A percentile compares a stretch with the other conserved stretches of the same genome.
Evolutionary conservation across 2,888 invertebrate genomes (phyloP).

Genomic region (Neoascia interrupta): DNA sequence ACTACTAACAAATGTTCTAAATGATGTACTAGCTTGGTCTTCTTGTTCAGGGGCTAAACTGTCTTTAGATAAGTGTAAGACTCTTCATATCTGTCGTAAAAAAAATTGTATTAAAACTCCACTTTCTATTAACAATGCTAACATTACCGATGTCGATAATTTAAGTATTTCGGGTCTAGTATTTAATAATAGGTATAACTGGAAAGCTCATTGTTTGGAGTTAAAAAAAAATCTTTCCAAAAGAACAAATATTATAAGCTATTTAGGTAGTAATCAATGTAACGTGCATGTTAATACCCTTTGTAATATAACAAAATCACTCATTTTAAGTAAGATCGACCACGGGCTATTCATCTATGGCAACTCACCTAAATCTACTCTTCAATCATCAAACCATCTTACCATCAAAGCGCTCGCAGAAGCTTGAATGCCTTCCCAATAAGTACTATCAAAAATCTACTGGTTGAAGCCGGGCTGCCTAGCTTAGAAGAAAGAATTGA

Average conservation of each 20-base stretch:
- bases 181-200: constrained; percentile 28
- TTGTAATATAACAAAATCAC: background rate
- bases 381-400: background rate
- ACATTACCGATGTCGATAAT: background rate
- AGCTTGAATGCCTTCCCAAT: background rate
- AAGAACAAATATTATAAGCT: constrained; percentile 3
- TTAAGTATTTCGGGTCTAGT: constrained; percentile 13
- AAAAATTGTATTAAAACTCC: background rate
- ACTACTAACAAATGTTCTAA: too few species aligned
- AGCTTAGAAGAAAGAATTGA: too few species aligned
- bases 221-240: constrained; percentile 7
- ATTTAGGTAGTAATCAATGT: constrained; percentile 18
- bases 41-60: background rate
- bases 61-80: background rate
- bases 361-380: background rate
- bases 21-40: too few species aligned
- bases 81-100: too few species aligned
- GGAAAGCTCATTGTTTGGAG: constrained; percentile 18
- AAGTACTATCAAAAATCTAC: background rate
- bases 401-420: background rate
- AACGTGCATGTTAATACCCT: background rate
- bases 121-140: constrained; percentile 2
- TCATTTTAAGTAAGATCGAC: background rate
- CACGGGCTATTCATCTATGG: background rate
- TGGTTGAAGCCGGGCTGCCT: constrained; percentile 1